Percentiles rank a stretch among this genome's conserved stretches.
Conservation (phyloP, 2,888 invertebrate species). For the Drosophila nigricruria region DNA sequence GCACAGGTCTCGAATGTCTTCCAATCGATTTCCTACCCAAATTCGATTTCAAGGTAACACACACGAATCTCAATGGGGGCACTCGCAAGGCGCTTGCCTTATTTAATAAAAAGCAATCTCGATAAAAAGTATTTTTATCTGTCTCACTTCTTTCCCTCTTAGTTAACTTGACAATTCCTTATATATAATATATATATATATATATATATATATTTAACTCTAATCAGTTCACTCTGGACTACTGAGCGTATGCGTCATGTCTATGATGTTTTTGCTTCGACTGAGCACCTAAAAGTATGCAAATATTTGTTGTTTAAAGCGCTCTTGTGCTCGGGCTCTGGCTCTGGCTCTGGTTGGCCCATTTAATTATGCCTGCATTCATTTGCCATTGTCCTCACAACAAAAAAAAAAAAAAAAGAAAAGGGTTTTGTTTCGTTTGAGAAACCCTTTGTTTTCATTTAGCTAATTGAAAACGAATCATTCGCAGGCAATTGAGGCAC, state of each 20-base stretch:
- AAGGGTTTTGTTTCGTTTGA: slow-evolving; percentile 7
- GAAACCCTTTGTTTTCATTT: slow-evolving; percentile 11
- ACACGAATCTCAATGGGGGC: not conserved
- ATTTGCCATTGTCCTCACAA: slow-evolving; percentile 35
- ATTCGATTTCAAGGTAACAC: slow-evolving; percentile 5
- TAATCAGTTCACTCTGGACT: not conserved
- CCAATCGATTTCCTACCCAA: slow-evolving; percentile 28
- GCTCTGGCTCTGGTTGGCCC: not conserved
- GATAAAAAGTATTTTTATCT: slow-evolving; percentile 4
- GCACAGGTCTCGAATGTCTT: slow-evolving; percentile 12
- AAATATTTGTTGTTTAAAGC: slow-evolving; percentile 5
- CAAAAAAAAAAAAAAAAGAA: not conserved
- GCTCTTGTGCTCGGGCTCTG: not conserved
- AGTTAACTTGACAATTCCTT: not conserved
- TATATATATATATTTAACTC: slow-evolving; percentile 1
- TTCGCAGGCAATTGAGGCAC: not conserved
- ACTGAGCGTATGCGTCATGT: slow-evolving; percentile 1
- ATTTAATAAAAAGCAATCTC: slow-evolving; percentile 19
- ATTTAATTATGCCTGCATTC: slow-evolving; percentile 8
- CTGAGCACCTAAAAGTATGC: slow-evolving; percentile 8
- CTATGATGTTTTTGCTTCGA: not conserved
- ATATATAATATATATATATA: not conserved
- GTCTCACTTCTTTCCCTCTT: no score
- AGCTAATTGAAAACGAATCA: slow-evolving; percentile 16
- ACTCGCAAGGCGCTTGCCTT: not conserved